Evolutionary conservation across 2,888 invertebrate genomes (phyloP), one percentile per base, ranked within the genome.

Genomic region (Pediacus dermestoides): DNA sequence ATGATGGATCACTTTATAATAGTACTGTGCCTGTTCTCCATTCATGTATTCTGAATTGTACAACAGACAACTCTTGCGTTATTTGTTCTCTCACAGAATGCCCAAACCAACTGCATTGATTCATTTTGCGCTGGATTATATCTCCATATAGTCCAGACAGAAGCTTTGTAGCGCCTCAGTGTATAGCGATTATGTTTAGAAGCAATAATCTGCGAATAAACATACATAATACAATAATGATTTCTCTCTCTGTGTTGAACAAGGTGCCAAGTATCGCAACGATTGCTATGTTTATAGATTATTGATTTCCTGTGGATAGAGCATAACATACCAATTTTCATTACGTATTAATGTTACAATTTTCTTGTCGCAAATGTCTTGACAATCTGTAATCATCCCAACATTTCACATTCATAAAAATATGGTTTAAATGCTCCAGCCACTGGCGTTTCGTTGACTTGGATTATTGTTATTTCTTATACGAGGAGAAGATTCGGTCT

Each of bases 141-240:
- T n/a, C n/a, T n/a, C n/a, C n/a, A n/a, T n/a, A 15, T 27, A 32
- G 10, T 23, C 45, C 44, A 42, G 45, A 44, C 49, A 50, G 54
- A 48, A 52, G 55, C 53, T 59, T 56, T 42, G 56, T 58, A 59
- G 56, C 55, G 55, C 49, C 52, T 60, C 55, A 57, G 51, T 60
- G 60, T 60, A 48, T 58, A 58, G 57, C 50, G 52, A 54, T 58
- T 60, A 50, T 54, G 54, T 56, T 55, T 56, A 57, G 55, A 52
- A 58, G 58, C 57, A 59, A 59, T 57, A 59, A 58, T 53, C 50
- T 53, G 48, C 47, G 39, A 48, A 38, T 9, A 23, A 23, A 23
- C n/a, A n/a, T 23, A 10, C n/a, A 23, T 10, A 23, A 23, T 43
- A 38, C 39, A 44, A 50, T 42, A 50, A 52, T 55, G 49, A 50